Conservation (phyloP, 30 jellyfish, hydroid and myxozoan species). For the Nemopilema nomurai region DNA sequence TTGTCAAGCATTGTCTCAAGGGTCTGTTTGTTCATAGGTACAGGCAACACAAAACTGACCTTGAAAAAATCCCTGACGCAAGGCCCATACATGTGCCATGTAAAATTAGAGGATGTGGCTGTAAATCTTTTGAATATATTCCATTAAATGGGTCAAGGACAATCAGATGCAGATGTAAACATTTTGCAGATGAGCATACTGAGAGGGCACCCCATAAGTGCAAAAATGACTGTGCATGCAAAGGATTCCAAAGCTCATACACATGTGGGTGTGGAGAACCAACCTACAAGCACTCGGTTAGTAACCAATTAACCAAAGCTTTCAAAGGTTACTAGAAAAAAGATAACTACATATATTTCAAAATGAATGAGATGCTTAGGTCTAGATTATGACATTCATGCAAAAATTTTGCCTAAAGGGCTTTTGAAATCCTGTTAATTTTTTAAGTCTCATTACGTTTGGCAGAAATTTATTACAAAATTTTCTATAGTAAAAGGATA, state of each 20-base stretch:
- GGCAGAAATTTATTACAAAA: too few species aligned
- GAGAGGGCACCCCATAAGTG: slow-evolving; percentile 77
- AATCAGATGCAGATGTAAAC: slow-evolving; percentile 89
- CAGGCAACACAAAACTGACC: slow-evolving; percentile 91
- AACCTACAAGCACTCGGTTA: slow-evolving; percentile 56
- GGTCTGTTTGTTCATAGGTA: slow-evolving; percentile 44
- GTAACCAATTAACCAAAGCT: background rate
- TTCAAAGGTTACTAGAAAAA: background rate
- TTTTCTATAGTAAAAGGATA: too few species aligned
- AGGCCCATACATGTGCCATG: slow-evolving; percentile 87
- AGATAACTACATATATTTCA: too few species aligned
- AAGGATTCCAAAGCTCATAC: slow-evolving; percentile 67
- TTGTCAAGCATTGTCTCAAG: too few species aligned
- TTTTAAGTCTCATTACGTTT: too few species aligned
- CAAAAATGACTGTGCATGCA: slow-evolving; percentile 72
- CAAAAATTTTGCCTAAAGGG: too few species aligned
- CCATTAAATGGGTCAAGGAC: slow-evolving; percentile 93
- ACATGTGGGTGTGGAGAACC: slow-evolving; percentile 98
- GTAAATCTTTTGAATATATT: slow-evolving; percentile 70
- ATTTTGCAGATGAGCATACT: slow-evolving; percentile 82
- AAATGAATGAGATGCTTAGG: too few species aligned
- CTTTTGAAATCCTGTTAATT: too few species aligned
- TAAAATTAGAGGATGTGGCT: slow-evolving; percentile 78
- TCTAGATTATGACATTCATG: too few species aligned
- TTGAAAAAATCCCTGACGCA: slow-evolving; percentile 66